phyloP scores from a whole-genome alignment of 2,888 invertebrate species.

The Lasioglossum leucozonium region DNA sequence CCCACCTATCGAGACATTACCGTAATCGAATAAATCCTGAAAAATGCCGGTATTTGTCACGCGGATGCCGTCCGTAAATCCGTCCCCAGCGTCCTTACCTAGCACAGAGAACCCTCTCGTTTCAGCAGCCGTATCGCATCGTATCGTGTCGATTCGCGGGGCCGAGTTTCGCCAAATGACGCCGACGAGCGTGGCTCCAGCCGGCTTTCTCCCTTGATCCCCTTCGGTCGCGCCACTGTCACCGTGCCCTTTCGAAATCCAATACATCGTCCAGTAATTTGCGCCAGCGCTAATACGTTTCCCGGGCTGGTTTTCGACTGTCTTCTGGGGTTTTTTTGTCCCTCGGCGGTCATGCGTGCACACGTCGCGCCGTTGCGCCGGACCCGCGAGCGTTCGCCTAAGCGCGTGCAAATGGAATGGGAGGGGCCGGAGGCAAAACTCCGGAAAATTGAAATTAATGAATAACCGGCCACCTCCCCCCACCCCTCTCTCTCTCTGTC shows the following conservation, averaged over 20 bases:
- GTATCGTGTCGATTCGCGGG: neutral
- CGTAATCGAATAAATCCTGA: neutral
- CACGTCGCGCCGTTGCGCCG: neutral
- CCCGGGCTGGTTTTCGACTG: slow-evolving; percentile 39
- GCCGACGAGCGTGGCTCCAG: neutral
- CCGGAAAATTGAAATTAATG: slow-evolving; percentile 84
- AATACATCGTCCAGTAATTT: slow-evolving; percentile 54
- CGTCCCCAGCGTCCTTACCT: neutral
- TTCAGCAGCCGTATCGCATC: neutral
- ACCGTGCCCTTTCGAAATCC: slow-evolving; percentile 40
- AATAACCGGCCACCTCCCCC: slow-evolving; percentile 73
- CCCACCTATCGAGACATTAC: neutral
- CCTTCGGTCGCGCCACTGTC: slow-evolving; percentile 10
- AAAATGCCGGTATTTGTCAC: neutral
- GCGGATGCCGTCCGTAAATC: neutral
- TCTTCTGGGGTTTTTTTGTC: slow-evolving; percentile 28
- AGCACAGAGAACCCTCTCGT: neutral
- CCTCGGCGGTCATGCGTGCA: neutral
- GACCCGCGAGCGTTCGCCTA: slow-evolving; percentile 23
- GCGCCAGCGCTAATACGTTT: slow-evolving; percentile 34
- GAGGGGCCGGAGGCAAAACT: slow-evolving; percentile 80
- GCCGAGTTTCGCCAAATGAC: slow-evolving; percentile 2
- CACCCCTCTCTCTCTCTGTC: neutral
- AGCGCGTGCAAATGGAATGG: slow-evolving; percentile 64
- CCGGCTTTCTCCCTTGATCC: slow-evolving; percentile 10